These are phyloP conservation scores for Ciconia boyciana DNA, from an alignment of 2,113 vertebrate species.

Conservation along the genomic window DNA sequence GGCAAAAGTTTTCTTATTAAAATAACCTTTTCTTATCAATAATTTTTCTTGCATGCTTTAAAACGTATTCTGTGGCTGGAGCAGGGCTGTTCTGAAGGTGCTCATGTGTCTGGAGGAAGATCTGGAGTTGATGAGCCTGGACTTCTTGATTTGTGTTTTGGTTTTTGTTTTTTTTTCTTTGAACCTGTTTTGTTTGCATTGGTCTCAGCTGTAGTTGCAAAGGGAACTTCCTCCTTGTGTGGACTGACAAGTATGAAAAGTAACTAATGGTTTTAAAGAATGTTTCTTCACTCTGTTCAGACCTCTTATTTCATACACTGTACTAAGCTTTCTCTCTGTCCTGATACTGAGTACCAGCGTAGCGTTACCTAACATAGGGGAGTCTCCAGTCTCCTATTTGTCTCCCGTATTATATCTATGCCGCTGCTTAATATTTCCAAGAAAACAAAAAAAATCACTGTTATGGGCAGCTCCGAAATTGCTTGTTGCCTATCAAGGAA, in stretches of 20 bases:
- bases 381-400: not conserved
- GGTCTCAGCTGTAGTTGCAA: not conserved
- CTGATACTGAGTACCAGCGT: not conserved
- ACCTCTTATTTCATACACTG: not conserved
- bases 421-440: not conserved
- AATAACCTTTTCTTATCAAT: not conserved
- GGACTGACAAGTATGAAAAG: not conserved
- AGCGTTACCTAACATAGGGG: accelerated
- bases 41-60: not conserved
- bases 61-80: not conserved
- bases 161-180: not conserved
- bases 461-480: not conserved
- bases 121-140: not conserved
- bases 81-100: not conserved
- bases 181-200: not conserved
- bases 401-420: not conserved
- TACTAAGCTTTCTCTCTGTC: not conserved
- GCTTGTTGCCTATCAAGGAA: not conserved
- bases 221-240: not conserved
- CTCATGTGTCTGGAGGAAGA: not conserved
- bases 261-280: not conserved
- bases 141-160: not conserved
- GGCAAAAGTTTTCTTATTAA: not conserved
- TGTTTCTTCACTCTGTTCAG: not conserved
- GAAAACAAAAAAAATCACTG: not conserved